Conservation (phyloP, 1,140 invertebrate genomes). For the Rhizoglyphus robini region DNA sequence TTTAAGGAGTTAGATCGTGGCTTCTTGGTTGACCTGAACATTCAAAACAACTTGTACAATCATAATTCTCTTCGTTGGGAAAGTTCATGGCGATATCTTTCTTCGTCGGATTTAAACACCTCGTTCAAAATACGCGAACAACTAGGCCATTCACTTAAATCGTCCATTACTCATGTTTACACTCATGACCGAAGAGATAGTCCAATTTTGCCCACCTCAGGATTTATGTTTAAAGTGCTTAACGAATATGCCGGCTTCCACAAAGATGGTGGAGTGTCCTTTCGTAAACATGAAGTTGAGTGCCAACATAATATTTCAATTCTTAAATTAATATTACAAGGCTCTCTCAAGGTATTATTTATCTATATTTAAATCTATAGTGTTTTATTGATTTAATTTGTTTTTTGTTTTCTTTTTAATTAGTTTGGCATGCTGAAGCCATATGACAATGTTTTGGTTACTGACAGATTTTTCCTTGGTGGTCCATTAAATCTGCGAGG, state of each 20-base stretch:
- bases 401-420: neutral
- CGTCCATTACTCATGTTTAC: slow-evolving; percentile 58
- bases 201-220: slow-evolving; percentile 55
- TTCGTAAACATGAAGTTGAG: slow-evolving; percentile 63
- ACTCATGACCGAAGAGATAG: slow-evolving; percentile 62
- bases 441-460: slow-evolving; percentile 44
- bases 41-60: slow-evolving; percentile 32
- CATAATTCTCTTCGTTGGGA: slow-evolving; percentile 71
- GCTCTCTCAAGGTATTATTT: slow-evolving; percentile 41
- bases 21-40: slow-evolving; percentile 30
- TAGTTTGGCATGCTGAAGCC: slow-evolving; percentile 45
- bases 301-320: slow-evolving; percentile 53
- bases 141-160: slow-evolving; percentile 69
- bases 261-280: slow-evolving; percentile 68
- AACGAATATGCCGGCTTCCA: slow-evolving; percentile 56
- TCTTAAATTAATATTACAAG: slow-evolving; percentile 45
- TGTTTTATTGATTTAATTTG: too few species aligned
- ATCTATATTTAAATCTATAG: too few species aligned
- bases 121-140: slow-evolving; percentile 67
- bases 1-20: slow-evolving; percentile 45
- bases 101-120: slow-evolving; percentile 42
- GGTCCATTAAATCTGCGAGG: slow-evolving; percentile 68
- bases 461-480: slow-evolving; percentile 71
- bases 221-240: slow-evolving; percentile 46
- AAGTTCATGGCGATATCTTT: slow-evolving; percentile 58